phyloP scores from a whole-genome alignment of 1,140 invertebrate species.

The Lasaia peninsularis region DNA sequence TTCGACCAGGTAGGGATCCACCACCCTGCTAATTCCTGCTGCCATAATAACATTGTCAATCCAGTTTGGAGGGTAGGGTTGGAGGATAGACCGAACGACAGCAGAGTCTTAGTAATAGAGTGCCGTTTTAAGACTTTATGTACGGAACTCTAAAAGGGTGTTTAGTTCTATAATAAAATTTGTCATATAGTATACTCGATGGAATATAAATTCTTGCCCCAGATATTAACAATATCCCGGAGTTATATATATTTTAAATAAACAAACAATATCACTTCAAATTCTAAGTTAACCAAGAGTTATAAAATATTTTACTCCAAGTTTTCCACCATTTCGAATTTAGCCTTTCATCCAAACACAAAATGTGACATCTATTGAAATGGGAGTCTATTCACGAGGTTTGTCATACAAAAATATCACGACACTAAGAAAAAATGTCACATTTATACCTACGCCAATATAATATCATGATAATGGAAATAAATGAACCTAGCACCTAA shows the following conservation, averaged over 20 bases:
- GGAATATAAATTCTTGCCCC: not conserved
- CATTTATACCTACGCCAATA: conserved; percentile 26
- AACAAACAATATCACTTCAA: not conserved
- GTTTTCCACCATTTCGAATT: conserved; percentile 5
- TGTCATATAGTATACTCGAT: too few relatives aligned
- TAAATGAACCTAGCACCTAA: conserved; percentile 61
- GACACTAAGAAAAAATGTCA: conserved; percentile 20
- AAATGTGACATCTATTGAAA: conserved; percentile 7
- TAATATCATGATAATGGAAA: conserved; percentile 44
- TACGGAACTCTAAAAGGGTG: too few relatives aligned
- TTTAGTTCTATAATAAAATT: too few relatives aligned
- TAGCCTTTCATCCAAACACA: conserved; percentile 9
- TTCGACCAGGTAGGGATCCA: too few relatives aligned
- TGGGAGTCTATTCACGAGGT: conserved; percentile 1
- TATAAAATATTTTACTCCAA: not conserved
- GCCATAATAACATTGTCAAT: too few relatives aligned
- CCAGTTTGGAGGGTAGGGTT: too few relatives aligned
- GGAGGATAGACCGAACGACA: too few relatives aligned
- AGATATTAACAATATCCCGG: too few relatives aligned
- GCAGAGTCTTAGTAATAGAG: too few relatives aligned
- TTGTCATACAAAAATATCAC: conserved; percentile 18
- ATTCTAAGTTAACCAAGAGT: not conserved
- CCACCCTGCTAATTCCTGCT: too few relatives aligned
- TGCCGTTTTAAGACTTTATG: too few relatives aligned
- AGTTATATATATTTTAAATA: not conserved